These are phyloP conservation scores for Nesogale talazaci DNA, from an alignment of 2,113 vertebrate species.

Conservation along the genomic window DNA sequence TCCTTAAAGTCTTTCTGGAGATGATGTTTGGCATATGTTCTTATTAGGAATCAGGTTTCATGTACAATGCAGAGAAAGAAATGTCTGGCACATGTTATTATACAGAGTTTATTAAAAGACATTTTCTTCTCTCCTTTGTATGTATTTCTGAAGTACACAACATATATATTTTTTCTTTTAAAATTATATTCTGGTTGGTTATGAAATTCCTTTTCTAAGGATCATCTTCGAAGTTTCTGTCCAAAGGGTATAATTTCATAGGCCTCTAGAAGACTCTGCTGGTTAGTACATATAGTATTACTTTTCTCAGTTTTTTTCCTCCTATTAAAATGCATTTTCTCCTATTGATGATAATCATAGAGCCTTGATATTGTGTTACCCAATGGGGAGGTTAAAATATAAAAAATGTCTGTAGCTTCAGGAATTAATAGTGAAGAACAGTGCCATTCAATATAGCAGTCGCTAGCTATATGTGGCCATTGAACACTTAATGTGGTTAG, in stretches of 20 bases:
- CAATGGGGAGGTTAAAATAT: not conserved
- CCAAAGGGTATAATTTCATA: constrained; percentile 36
- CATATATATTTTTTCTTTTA: constrained; percentile 15
- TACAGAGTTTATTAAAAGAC: constrained; percentile 28
- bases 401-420: not conserved
- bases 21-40: not conserved
- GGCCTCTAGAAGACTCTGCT: constrained; percentile 38
- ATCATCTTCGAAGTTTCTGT: constrained; percentile 47
- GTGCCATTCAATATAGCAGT: not conserved
- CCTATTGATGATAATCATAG: not conserved
- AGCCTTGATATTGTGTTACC: not conserved
- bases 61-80: constrained; percentile 28
- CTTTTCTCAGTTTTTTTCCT: not conserved
- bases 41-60: not conserved
- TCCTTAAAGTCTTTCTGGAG: not conserved
- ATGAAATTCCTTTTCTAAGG: constrained; percentile 60
- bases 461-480: not conserved
- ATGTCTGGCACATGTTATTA: not conserved
- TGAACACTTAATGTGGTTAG: not conserved
- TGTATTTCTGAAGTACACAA: not conserved
- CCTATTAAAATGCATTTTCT: not conserved
- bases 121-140: not conserved
- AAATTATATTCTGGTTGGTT: constrained; percentile 57
- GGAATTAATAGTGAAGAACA: not conserved
- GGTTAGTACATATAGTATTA: not conserved